Base-by-base conservation (phyloP, 2,113 vertebrate genomes). In the Laterallus jamaicensis region DNA sequence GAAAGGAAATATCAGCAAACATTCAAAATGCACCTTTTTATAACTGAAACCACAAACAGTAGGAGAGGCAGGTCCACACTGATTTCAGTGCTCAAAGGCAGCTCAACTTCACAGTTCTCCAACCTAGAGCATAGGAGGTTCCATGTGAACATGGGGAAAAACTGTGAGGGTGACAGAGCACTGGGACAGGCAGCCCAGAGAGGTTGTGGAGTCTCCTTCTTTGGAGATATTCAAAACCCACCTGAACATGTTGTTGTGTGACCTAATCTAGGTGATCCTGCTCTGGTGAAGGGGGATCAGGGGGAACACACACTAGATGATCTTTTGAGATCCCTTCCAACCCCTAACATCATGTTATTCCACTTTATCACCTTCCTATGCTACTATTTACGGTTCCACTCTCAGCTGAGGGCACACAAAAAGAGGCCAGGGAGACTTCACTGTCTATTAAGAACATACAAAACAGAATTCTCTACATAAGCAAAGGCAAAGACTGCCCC, bases 31-130 rank as follows among this genome's bases (percentile, higher is more conserved):
- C 11, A 86, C 10, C 15, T 40, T 70, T 62, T 29, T 26, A 29
- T 74, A 35, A 66, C 2, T 0, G 66, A 75, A 86, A 70, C 1
- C 9, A 75, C 3, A 0, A 32, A 40, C 15, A 22, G 5, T 6
- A 44, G 40, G 37, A 70, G 31, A 59, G 31, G 54, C 39, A 60
- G 21, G 18, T 60, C 44, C 18, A 32, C 4, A 42, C 10, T 20
- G 7, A 42, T 50, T 59, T 58, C 29, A 42, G 25, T 8, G 35
- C 21, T 39, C 31, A 71, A 77, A 52, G n/a, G 58, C 22, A 67
- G 66, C 29, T 59, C n/a, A 70, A 5, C 15, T 32, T 37, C 39
- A 62, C 0, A 6, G 52, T 17, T 54, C 15, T 11, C 19, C 16
- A 49, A 49, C 16, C 17, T 47, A 17, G 17, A 47, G 44, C 44